These are phyloP conservation scores for Perca fluviatilis DNA, from an alignment of 2,113 vertebrate species.

Conservation along the genomic window DNA sequence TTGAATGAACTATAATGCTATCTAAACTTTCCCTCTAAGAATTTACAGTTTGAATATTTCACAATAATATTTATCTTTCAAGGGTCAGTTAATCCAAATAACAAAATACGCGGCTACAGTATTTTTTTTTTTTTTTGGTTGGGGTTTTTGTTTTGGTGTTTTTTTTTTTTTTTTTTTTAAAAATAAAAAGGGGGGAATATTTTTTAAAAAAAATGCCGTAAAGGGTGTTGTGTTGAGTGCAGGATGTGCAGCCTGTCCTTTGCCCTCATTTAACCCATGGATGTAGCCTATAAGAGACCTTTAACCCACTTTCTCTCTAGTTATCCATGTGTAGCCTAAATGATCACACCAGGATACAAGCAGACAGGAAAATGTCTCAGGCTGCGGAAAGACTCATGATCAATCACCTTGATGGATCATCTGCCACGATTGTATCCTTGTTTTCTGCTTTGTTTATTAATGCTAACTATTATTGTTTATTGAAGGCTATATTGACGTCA, in stretches of 20 bases:
- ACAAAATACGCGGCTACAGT: too few species aligned
- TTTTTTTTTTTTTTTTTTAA: too few species aligned
- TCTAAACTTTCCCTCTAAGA: too few species aligned
- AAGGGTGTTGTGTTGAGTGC: too few species aligned
- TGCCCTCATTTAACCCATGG: neutral
- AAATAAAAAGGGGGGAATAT: too few species aligned
- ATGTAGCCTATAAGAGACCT: too few species aligned
- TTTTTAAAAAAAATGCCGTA: too few species aligned
- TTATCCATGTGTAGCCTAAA: neutral
- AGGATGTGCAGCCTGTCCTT: neutral
- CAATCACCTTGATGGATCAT: slow-evolving; percentile 75
- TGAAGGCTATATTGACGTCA: neutral
- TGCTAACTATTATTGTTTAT: neutral
- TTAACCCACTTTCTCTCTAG: neutral
- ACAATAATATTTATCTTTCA: neutral
- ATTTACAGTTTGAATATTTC: neutral
- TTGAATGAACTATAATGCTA: too few species aligned
- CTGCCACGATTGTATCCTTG: slow-evolving; percentile 82
- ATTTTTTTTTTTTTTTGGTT: too few species aligned
- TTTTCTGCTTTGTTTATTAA: neutral
- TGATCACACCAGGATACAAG: neutral
- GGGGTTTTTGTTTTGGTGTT: too few species aligned
- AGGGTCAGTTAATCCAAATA: neutral
- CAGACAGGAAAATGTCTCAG: slow-evolving; percentile 69
- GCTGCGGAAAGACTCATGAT: slow-evolving; percentile 79